A percentile compares a stretch with the other conserved stretches of the same genome.
Conservation (phyloP, 1,140 invertebrate species). For the Polyergus mexicanus region DNA sequence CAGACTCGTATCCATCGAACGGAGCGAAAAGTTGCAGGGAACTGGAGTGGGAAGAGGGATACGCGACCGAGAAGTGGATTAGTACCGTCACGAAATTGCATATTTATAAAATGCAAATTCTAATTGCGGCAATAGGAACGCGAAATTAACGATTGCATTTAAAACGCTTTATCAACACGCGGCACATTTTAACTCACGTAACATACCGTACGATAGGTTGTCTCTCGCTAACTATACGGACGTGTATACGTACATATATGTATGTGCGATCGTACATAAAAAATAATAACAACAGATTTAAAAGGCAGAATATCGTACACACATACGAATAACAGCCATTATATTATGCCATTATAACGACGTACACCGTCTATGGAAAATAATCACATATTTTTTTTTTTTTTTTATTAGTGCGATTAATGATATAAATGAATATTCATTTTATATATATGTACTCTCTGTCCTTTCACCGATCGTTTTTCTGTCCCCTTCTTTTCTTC, state of each 20-base stretch:
- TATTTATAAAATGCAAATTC: constrained; percentile 81
- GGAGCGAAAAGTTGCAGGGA: neutral
- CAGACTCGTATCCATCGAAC: neutral
- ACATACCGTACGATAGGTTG: constrained; percentile 52
- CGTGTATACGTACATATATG: constrained; percentile 14
- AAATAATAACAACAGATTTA: constrained; percentile 40
- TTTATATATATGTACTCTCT: neutral
- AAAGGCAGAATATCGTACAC: constrained; percentile 3
- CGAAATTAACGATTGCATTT: constrained; percentile 79
- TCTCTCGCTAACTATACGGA: constrained; percentile 14
- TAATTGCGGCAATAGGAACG: constrained; percentile 78
- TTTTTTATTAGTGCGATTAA: constrained; percentile 76
- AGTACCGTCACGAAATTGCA: constrained; percentile 55
- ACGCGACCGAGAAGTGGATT: constrained; percentile 32
- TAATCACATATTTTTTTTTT: constrained; percentile 72
- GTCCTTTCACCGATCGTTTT: neutral
- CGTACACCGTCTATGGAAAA: constrained; percentile 43
- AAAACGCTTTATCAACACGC: constrained; percentile 75
- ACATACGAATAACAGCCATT: neutral
- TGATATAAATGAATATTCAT: constrained; percentile 67
- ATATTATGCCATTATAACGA: constrained; percentile 16
- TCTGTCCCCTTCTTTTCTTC: constrained; percentile 16
- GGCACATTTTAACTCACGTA: constrained; percentile 70
- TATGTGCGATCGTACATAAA: neutral
- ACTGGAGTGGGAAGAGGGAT: constrained; percentile 12